phyloP scores from a whole-genome alignment of 2,797 vertebrate species.

The Rhinoraja longicauda region DNA sequence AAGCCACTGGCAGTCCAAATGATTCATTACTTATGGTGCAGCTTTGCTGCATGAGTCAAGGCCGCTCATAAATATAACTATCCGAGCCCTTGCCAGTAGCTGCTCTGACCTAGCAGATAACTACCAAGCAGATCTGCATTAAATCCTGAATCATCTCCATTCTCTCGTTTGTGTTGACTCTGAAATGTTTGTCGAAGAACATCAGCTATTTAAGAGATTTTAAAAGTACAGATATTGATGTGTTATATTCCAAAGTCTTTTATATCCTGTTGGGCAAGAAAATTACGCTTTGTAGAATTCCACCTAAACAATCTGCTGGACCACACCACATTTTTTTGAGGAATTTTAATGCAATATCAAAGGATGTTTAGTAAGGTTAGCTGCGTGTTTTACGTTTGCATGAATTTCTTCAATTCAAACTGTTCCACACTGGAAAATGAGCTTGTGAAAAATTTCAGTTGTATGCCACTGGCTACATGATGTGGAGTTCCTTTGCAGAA shows the following conservation, averaged over 20 bases:
- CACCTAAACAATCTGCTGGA: background rate
- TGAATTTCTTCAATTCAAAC: background rate
- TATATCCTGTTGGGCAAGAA: background rate
- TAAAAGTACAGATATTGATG: background rate
- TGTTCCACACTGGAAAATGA: background rate
- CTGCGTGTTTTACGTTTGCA: background rate
- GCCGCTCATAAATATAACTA: conserved; percentile 22
- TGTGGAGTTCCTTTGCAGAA: background rate
- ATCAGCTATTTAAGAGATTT: background rate
- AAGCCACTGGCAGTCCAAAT: background rate
- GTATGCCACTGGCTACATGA: background rate
- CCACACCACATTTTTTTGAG: background rate
- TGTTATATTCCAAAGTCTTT: background rate
- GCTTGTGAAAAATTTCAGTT: background rate
- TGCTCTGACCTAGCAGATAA: background rate
- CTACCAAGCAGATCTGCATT: background rate
- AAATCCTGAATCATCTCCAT: background rate
- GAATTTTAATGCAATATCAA: background rate
- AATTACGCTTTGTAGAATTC: background rate
- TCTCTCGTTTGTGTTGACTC: background rate
- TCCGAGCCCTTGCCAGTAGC: background rate
- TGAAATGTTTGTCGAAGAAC: background rate
- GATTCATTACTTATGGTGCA: conserved; percentile 31
- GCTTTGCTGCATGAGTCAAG: conserved; percentile 18
- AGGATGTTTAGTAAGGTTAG: background rate